Conservation (phyloP, 2,797 vertebrate genomes). For the Kryptolebias ocellatus region DNA sequence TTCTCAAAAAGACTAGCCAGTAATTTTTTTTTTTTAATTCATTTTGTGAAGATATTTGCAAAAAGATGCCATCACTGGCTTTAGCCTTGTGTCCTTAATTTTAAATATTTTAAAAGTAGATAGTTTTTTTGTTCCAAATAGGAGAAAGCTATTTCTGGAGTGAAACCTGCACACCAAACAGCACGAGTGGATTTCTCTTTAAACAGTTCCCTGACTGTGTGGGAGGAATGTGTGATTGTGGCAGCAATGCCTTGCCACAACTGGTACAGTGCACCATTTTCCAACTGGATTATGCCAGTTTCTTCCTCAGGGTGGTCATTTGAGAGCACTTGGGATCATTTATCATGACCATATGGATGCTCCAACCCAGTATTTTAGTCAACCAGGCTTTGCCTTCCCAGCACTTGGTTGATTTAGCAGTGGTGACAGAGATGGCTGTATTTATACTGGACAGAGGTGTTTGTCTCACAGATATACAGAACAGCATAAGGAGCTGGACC, state of each 20-base stretch:
- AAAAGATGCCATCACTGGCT: too few relatives aligned
- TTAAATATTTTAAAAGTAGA: conserved; percentile 1
- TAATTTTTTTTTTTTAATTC: conserved; percentile 25
- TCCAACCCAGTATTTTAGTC: conserved; percentile 59
- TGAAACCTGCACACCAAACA: conserved; percentile 33
- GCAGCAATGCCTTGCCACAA: conserved; percentile 54
- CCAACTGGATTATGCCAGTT: conserved; percentile 61
- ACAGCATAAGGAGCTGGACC: conserved; percentile 8
- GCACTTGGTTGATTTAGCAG: conserved; percentile 64
- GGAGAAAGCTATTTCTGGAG: conserved; percentile 40
- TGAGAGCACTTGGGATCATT: conserved; percentile 52
- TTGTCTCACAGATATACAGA: conserved; percentile 24
- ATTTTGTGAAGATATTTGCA: conserved; percentile 8
- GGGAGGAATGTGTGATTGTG: conserved; percentile 70
- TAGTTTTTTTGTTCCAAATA: conserved; percentile 42
- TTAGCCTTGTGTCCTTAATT: background rate
- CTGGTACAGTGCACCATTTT: conserved; percentile 52
- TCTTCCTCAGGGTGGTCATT: conserved; percentile 63
- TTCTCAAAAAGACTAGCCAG: background rate
- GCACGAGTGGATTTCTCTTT: conserved; percentile 35
- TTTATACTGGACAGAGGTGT: conserved; percentile 50
- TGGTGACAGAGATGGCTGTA: conserved; percentile 50
- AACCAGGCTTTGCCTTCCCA: conserved; percentile 57
- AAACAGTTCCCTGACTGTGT: conserved; percentile 55
- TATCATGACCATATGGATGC: conserved; percentile 53